Evolutionary conservation across 1,140 invertebrate genomes (phyloP).

Genomic region (Bombus superbus): DNA sequence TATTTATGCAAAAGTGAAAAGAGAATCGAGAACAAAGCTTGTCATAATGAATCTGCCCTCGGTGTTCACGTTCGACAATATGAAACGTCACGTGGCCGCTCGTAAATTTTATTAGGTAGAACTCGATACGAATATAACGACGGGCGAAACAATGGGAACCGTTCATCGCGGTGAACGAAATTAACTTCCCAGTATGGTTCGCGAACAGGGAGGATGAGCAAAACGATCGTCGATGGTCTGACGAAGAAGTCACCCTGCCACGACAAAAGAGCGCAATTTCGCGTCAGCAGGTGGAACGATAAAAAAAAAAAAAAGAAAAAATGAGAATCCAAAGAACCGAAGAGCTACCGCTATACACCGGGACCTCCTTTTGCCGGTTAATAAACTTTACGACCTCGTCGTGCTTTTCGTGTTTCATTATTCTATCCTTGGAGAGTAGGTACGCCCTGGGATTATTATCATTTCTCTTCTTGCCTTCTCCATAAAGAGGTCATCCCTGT

Average conservation of each 20-base stretch:
- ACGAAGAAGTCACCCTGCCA: neutral
- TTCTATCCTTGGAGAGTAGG: conserved; percentile 18
- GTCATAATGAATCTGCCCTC: neutral
- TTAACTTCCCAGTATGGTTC: conserved; percentile 15
- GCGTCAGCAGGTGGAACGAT: conserved; percentile 65
- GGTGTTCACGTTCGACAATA: neutral
- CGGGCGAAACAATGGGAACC: conserved; percentile 17
- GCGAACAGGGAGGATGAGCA: neutral
- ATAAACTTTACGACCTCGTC: conserved; percentile 65
- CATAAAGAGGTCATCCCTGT: too few species aligned
- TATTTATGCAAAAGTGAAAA: neutral
- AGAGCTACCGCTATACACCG: conserved; percentile 8
- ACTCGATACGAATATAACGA: neutral
- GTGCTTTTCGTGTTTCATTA: conserved; percentile 34
- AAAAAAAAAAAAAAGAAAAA: conserved; percentile 61
- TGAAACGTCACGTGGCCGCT: neutral
- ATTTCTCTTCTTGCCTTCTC: neutral
- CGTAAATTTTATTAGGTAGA: conserved; percentile 19
- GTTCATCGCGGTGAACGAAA: conserved; percentile 16
- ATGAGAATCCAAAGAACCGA: conserved; percentile 9
- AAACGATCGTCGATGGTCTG: neutral
- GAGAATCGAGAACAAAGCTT: neutral
- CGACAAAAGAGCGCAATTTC: conserved; percentile 31
- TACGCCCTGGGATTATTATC: conserved; percentile 35
- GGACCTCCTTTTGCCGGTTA: conserved; percentile 53